These are phyloP conservation scores for Luffia ferchaultella DNA, from an alignment of 2,888 invertebrate genomes.

Conservation along the genomic window DNA sequence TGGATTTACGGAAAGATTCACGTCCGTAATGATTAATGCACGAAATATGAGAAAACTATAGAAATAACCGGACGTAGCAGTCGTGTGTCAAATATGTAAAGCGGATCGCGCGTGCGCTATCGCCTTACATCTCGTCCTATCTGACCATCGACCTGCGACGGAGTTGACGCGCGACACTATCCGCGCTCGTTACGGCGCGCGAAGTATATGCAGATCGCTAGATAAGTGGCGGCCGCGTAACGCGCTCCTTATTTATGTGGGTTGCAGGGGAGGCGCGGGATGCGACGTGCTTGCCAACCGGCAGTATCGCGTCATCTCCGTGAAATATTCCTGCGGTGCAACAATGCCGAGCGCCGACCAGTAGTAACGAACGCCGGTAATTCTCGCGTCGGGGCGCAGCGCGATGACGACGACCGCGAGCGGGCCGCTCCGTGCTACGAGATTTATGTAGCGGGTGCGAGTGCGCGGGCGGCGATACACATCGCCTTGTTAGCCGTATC, in stretches of 20 bases:
- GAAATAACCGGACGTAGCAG: too few species aligned
- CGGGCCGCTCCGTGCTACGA: neutral
- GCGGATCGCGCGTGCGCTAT: neutral
- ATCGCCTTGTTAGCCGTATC: neutral
- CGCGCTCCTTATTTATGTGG: neutral
- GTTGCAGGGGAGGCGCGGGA: neutral
- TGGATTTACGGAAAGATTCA: too few species aligned
- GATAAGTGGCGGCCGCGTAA: neutral
- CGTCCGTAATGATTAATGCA: too few species aligned
- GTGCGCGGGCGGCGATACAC: neutral
- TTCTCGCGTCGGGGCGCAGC: neutral
- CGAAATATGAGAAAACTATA: too few species aligned
- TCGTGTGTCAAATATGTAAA: neutral
- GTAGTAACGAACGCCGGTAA: neutral
- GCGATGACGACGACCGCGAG: neutral
- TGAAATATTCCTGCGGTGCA: conserved; percentile 1
- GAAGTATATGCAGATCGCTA: neutral
- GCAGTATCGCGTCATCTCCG: neutral
- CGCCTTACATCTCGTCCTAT: neutral
- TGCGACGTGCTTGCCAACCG: neutral
- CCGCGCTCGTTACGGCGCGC: neutral
- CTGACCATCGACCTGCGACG: neutral
- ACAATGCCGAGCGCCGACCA: conserved; percentile 1
- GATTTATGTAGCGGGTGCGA: neutral
- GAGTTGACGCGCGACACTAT: neutral